Percentiles rank a stretch among this genome's conserved stretches.
Conservation (phyloP, 2,888 invertebrate genomes). For the Philonicus albiceps region DNA sequence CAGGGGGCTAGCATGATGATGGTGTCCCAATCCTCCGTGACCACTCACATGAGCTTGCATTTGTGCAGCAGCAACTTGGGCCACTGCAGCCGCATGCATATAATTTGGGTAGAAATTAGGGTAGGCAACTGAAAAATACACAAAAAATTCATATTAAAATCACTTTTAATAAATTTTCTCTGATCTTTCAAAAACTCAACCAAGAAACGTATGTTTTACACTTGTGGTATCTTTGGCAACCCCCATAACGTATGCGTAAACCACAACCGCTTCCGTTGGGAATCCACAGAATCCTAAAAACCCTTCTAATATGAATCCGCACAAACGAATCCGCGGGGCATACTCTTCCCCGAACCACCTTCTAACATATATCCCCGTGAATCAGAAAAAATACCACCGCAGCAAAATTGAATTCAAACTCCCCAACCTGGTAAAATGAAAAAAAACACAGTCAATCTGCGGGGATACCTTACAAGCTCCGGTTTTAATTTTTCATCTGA, state of each 20-base stretch:
- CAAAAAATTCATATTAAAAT: neutral
- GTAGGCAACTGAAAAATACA: constrained; percentile 70
- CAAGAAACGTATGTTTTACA: neutral
- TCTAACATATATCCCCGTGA: neutral
- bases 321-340: neutral
- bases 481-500: constrained; percentile 12
- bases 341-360: neutral
- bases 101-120: constrained; percentile 75
- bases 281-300: constrained; percentile 20
- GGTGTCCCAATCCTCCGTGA: constrained; percentile 56
- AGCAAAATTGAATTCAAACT: neutral
- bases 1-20: constrained; percentile 65
- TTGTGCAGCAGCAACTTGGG: constrained; percentile 73
- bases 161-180: neutral
- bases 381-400: neutral
- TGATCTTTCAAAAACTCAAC: neutral
- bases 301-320: constrained; percentile 8
- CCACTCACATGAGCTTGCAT: constrained; percentile 65
- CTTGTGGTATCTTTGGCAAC: neutral
- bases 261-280: neutral
- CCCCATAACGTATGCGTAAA: neutral
- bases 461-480: constrained; percentile 27
- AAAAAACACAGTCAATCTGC: constrained; percentile 11
- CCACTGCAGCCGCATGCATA: constrained; percentile 79
- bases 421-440: neutral